These are phyloP conservation scores for Adrianichthys oophorus DNA, from an alignment of 2,797 vertebrate genomes.

Conservation along the genomic window DNA sequence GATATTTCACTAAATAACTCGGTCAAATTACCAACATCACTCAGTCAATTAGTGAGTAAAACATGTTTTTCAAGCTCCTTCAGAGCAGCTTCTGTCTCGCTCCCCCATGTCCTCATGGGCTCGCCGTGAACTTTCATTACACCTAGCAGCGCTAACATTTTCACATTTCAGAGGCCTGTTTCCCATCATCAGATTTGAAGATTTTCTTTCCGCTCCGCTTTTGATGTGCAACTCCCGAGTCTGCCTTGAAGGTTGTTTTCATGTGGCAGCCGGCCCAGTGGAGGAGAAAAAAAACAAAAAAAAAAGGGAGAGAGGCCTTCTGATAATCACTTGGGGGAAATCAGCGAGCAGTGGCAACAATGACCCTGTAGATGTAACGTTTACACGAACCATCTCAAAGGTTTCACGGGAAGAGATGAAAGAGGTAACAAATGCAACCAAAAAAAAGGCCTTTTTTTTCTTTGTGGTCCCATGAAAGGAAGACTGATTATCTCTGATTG, in stretches of 20 bases:
- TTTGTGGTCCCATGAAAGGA: conserved; percentile 28
- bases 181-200: conserved; percentile 46
- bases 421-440: conserved; percentile 10
- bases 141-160: conserved; percentile 31
- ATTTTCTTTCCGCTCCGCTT: conserved; percentile 51
- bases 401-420: conserved; percentile 11
- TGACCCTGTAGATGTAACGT: conserved; percentile 17
- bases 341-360: conserved; percentile 19
- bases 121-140: conserved; percentile 52
- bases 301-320: neutral
- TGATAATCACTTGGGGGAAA: conserved; percentile 18
- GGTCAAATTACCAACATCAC: conserved; percentile 10
- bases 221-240: conserved; percentile 52
- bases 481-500: conserved; percentile 50
- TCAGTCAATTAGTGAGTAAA: conserved; percentile 8
- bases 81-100: conserved; percentile 7
- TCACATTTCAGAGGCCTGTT: conserved; percentile 28
- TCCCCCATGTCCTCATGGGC: conserved; percentile 9
- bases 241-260: conserved; percentile 49
- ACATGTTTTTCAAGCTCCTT: conserved; percentile 8
- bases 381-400: conserved; percentile 14
- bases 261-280: conserved; percentile 40
- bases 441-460: conserved; percentile 24
- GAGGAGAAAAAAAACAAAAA: conserved; percentile 9
- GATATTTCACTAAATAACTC: conserved; percentile 1